A percentile compares a stretch with the other conserved stretches of the same genome.
phyloP scores from a whole-genome alignment of 2,113 vertebrate genomes.

The Aldabrachelys gigantea region DNA sequence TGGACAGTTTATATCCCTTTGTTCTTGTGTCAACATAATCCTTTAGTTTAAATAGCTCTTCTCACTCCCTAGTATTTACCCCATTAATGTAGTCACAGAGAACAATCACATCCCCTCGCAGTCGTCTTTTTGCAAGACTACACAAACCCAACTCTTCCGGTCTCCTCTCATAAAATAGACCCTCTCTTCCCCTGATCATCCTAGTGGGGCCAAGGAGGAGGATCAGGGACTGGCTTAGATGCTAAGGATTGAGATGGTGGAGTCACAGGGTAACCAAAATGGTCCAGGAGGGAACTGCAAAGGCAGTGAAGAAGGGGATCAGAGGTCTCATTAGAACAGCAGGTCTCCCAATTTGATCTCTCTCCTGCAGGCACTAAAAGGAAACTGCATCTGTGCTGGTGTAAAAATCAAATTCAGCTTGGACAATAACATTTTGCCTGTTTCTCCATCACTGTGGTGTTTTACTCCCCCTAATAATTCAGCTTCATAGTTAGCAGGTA shows the following conservation, averaged over 20 bases:
- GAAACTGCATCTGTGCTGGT: not conserved
- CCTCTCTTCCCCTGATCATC: not conserved
- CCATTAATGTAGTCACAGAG: not conserved
- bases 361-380: not conserved
- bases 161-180: not conserved
- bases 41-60: not conserved
- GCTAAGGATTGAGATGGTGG: not conserved
- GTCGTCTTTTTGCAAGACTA: not conserved
- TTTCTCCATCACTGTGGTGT: not conserved
- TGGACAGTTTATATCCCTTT: not conserved
- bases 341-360: not conserved
- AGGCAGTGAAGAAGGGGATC: not conserved
- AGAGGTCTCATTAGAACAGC: not conserved
- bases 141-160: not conserved
- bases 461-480: not conserved
- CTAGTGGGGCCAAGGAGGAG: not conserved
- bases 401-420: not conserved
- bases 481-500: not conserved
- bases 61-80: not conserved
- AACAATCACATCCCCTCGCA: not conserved
- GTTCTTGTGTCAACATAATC: not conserved
- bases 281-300: not conserved
- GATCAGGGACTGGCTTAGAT: not conserved
- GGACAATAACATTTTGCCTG: not conserved
- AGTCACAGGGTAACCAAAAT: not conserved